These are phyloP conservation scores for Caenorhabditis japonica DNA, from an alignment of 2,888 invertebrate genomes.

Conservation along the genomic window DNA sequence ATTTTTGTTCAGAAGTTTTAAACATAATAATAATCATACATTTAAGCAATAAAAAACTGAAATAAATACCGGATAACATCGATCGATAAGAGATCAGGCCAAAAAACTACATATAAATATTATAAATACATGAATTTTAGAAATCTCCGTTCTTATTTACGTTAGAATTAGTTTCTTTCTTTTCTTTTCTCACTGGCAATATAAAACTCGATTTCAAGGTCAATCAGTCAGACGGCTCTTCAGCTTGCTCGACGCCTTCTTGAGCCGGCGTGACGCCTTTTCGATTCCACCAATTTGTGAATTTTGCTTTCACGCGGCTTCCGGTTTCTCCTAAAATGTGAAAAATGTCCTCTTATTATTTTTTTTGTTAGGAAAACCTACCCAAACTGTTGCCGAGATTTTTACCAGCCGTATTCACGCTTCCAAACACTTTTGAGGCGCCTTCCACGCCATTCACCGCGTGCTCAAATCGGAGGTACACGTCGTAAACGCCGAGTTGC, in stretches of 20 bases:
- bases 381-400: constrained; percentile 59
- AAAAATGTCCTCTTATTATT: too few species aligned
- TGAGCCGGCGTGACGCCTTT: constrained; percentile 2
- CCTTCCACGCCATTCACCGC: constrained; percentile 67
- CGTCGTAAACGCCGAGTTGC: constrained; percentile 92
- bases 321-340: constrained; percentile 62
- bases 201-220: background rate
- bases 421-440: constrained; percentile 66
- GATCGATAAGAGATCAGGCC: constrained; percentile 19
- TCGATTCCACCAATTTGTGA: constrained; percentile 69
- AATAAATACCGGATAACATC: constrained; percentile 13
- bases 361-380: background rate
- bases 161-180: too few species aligned
- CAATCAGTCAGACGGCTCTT: constrained; percentile 27
- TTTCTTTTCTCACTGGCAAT: background rate
- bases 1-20: background rate
- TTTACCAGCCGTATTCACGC: constrained; percentile 69
- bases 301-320: constrained; percentile 62
- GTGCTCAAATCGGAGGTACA: constrained; percentile 81
- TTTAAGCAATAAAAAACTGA: constrained; percentile 1
- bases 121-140: constrained; percentile 5
- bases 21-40: background rate
- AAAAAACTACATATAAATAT: constrained; percentile 2
- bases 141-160: too few species aligned
- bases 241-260: constrained; percentile 41